phyloP scores from a whole-genome alignment of 2,113 vertebrate genomes.

The Heloderma charlesbogerti region DNA sequence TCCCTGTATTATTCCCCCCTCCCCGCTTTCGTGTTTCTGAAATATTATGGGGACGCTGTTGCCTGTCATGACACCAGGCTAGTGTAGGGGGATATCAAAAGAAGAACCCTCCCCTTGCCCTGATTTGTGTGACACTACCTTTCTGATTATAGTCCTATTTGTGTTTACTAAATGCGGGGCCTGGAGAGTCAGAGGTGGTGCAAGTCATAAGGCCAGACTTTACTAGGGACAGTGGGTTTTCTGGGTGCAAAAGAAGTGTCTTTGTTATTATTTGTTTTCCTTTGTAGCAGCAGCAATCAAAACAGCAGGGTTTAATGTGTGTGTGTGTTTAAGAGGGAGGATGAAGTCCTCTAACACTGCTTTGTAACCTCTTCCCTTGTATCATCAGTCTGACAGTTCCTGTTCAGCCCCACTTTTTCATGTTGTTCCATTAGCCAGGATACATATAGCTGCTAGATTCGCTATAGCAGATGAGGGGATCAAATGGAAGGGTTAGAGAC shows the following conservation, averaged over 20 bases:
- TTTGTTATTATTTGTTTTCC: conserved; percentile 63
- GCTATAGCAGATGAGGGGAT: conserved; percentile 18
- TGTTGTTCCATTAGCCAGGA: conserved; percentile 49
- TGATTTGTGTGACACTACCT: conserved; percentile 45
- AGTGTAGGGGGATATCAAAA: conserved; percentile 53
- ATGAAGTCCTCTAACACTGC: conserved; percentile 22
- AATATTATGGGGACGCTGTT: conserved; percentile 57
- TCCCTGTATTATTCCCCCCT: neutral
- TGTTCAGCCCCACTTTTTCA: conserved; percentile 39
- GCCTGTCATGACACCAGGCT: conserved; percentile 49
- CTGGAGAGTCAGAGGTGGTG: conserved; percentile 56
- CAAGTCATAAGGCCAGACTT: conserved; percentile 65
- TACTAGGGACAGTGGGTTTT: conserved; percentile 49
- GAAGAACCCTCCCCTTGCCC: conserved; percentile 56
- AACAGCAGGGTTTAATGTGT: conserved; percentile 33
- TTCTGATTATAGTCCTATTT: conserved; percentile 72
- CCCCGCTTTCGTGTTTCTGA: conserved; percentile 50
- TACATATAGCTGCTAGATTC: conserved; percentile 34
- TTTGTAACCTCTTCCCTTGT: conserved; percentile 31
- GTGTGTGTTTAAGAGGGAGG: conserved; percentile 28
- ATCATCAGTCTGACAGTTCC: neutral
- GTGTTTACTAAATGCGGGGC: conserved; percentile 72
- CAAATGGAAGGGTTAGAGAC: neutral
- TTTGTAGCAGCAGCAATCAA: conserved; percentile 44
- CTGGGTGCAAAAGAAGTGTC: conserved; percentile 55